A percentile compares a stretch with the other conserved stretches of the same genome.
Evolutionary conservation across 2,113 vertebrate genomes (phyloP).

Genomic region (Zosterops hypoxanthus): DNA sequence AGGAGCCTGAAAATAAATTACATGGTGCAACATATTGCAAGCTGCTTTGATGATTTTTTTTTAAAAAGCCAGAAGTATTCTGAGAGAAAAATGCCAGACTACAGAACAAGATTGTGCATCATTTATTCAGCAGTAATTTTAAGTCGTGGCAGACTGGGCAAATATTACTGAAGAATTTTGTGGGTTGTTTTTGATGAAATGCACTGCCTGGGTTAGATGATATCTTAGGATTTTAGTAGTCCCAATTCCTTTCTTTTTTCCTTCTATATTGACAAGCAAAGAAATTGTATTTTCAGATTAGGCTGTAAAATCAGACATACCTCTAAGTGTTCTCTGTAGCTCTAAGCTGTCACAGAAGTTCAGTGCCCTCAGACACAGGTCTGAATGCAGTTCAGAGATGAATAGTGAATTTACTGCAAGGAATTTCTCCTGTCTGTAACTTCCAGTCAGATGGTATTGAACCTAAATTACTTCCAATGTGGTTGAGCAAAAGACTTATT

Average conservation of each 20-base stretch:
- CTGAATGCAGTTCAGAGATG: not conserved
- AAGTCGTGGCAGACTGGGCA: slow-evolving; percentile 4
- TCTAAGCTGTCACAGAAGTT: not conserved
- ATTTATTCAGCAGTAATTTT: slow-evolving; percentile 23
- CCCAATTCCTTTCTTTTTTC: not conserved
- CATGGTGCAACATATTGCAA: not conserved
- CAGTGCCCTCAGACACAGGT: not conserved
- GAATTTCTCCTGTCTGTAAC: not conserved
- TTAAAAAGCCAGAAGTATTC: not conserved
- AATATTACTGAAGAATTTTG: not conserved
- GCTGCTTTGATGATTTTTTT: not conserved
- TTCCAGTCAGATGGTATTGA: not conserved
- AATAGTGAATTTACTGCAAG: not conserved
- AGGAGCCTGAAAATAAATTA: slow-evolving; percentile 18
- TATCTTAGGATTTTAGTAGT: not conserved
- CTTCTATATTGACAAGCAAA: not conserved
- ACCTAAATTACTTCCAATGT: not conserved
- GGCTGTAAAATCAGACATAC: not conserved
- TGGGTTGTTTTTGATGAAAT: not conserved
- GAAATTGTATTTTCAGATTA: not conserved
- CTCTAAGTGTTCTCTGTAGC: not conserved
- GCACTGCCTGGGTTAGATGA: not conserved
- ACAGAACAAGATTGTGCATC: not conserved
- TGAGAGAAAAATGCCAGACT: slow-evolving; percentile 22
- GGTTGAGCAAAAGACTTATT: not conserved